Percentiles rank a stretch among this genome's conserved stretches.
phyloP scores from a whole-genome alignment of 2,888 invertebrate genomes.

The Bembecia ichneumoniformis region DNA sequence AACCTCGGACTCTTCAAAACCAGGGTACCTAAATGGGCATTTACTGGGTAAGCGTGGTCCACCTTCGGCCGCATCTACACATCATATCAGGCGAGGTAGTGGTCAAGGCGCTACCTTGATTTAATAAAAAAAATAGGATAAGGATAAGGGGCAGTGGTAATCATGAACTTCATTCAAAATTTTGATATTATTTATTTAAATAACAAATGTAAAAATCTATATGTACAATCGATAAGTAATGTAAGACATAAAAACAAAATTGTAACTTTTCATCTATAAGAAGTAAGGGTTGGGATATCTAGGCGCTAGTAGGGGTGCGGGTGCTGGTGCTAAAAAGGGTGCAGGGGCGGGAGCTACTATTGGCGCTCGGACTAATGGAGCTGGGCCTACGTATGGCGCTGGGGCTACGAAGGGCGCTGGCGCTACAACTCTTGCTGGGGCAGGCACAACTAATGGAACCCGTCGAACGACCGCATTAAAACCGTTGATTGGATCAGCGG shows the following conservation, averaged over 20 bases:
- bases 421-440: constrained; percentile 30
- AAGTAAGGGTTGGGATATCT: constrained; percentile 49
- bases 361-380: constrained; percentile 27
- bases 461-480: constrained; percentile 73
- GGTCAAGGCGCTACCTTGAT: too few relatives aligned
- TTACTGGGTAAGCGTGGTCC: too few relatives aligned
- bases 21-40: too few relatives aligned
- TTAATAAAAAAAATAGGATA: too few relatives aligned
- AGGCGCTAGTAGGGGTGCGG: constrained; percentile 33
- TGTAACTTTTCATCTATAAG: constrained; percentile 63
- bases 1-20: too few relatives aligned
- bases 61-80: too few relatives aligned
- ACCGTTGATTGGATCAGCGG: constrained; percentile 68
- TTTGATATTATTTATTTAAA: constrained; percentile 30
- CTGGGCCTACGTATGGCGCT: constrained; percentile 24
- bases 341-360: constrained; percentile 24
- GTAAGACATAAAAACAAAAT: constrained; percentile 53
- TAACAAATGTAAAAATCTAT: constrained; percentile 51
- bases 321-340: constrained; percentile 24
- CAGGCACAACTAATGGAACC: constrained; percentile 51
- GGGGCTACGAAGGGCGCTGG: constrained; percentile 27
- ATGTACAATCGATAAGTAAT: constrained; percentile 20
- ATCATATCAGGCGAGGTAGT: too few relatives aligned
- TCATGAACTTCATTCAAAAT: not conserved
- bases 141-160: too few relatives aligned